Evolutionary conservation across 2,888 invertebrate genomes (phyloP).

Genomic region (Clivina fossor): DNA sequence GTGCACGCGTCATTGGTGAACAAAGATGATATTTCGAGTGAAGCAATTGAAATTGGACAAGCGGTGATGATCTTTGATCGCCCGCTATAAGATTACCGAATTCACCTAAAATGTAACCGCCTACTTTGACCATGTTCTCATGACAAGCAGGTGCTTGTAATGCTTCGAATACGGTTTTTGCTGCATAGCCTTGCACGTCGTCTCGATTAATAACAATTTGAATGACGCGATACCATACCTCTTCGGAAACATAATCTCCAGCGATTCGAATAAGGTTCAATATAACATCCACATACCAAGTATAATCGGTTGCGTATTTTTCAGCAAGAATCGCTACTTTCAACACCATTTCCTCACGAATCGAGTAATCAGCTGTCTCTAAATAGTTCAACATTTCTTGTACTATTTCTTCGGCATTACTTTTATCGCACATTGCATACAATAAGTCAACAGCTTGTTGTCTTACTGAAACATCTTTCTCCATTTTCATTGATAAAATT

Average conservation of each 20-base stretch:
- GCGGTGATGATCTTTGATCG: slow-evolving; percentile 94
- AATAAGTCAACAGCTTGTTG: slow-evolving; percentile 97
- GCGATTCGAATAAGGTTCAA: slow-evolving; percentile 98
- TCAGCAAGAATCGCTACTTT: slow-evolving; percentile 99
- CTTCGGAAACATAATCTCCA: slow-evolving; percentile 99
- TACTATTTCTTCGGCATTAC: slow-evolving; percentile 98
- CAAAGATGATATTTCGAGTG: slow-evolving; percentile 99
- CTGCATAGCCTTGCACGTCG: slow-evolving; percentile 99
- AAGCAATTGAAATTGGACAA: slow-evolving; percentile 95
- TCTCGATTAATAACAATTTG: slow-evolving; percentile 99
- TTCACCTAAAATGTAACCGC: slow-evolving; percentile 98
- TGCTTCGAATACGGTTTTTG: slow-evolving; percentile 99
- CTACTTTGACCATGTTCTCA: slow-evolving; percentile 99
- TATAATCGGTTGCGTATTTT: slow-evolving; percentile 99
- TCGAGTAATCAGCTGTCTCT: slow-evolving; percentile 99
- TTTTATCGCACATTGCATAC: slow-evolving; percentile 99
- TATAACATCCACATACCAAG: slow-evolving; percentile 97
- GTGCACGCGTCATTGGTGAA: slow-evolving; percentile 93
- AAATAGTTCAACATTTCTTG: slow-evolving; percentile 99
- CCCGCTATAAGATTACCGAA: slow-evolving; percentile 99
- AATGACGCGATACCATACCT: slow-evolving; percentile 99
- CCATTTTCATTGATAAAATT: slow-evolving; percentile 98
- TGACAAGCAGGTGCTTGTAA: slow-evolving; percentile 99
- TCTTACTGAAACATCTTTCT: slow-evolving; percentile 96
- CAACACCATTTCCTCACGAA: slow-evolving; percentile 99